Evolutionary conservation across 2,888 invertebrate species (phyloP).

Genomic region (Baronia brevicornis): DNA sequence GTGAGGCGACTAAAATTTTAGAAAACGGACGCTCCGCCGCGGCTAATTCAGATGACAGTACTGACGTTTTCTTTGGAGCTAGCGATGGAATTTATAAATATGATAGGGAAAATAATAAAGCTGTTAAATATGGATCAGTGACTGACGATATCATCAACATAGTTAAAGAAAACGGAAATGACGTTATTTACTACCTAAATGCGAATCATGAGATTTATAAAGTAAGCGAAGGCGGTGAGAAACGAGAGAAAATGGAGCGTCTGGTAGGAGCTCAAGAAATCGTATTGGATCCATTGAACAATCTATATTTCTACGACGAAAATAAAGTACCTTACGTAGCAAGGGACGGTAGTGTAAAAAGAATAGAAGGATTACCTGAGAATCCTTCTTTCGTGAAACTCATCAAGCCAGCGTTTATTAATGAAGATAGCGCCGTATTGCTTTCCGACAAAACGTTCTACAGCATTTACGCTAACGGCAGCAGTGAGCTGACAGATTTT

Average conservation of each 20-base stretch:
- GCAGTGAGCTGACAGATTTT: constrained; percentile 26
- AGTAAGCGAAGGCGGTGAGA: constrained; percentile 42
- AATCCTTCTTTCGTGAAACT: constrained; percentile 29
- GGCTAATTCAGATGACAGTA: constrained; percentile 14
- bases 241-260: constrained; percentile 34
- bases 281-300: constrained; percentile 39
- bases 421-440: constrained; percentile 31
- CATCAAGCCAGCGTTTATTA: constrained; percentile 37
- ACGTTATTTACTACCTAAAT: constrained; percentile 41
- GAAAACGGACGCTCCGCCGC: constrained; percentile 19
- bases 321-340: constrained; percentile 36
- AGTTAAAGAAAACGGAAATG: constrained; percentile 20
- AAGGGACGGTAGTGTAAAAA: constrained; percentile 28
- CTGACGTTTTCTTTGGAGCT: constrained; percentile 18
- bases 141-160: constrained; percentile 25
- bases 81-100: constrained; percentile 21
- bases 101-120: constrained; percentile 15
- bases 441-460: constrained; percentile 35
- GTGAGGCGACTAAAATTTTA: constrained; percentile 19
- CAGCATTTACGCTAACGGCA: constrained; percentile 35
- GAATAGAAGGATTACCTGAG: constrained; percentile 40
- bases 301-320: constrained; percentile 39
- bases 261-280: constrained; percentile 41
- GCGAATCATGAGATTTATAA: constrained; percentile 41
- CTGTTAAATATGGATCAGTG: constrained; percentile 25